Percentiles rank a stretch among this genome's conserved stretches.
Evolutionary conservation across 1,140 invertebrate species (phyloP).

Genomic region (Drosophila dunni): DNA sequence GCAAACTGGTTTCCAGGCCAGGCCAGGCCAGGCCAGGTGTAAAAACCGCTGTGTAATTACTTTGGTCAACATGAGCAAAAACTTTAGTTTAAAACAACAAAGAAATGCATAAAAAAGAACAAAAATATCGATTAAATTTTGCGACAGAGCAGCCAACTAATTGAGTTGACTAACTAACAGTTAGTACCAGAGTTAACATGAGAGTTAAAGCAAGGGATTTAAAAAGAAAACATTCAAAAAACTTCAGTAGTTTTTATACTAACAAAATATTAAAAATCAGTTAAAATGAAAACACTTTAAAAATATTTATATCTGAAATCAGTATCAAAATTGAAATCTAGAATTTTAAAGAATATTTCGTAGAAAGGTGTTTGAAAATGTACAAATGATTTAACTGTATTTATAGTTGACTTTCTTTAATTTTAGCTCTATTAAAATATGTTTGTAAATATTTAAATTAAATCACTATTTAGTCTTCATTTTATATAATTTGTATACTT

Average conservation of each 20-base stretch:
- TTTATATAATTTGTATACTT: not conserved
- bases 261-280: too few relatives aligned
- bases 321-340: too few relatives aligned
- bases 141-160: conserved; percentile 17
- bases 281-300: too few relatives aligned
- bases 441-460: not conserved
- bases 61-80: conserved; percentile 30
- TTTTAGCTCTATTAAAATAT: too few relatives aligned
- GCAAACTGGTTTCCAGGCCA: conserved; percentile 29
- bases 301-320: too few relatives aligned
- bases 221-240: not conserved
- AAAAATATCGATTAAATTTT: conserved; percentile 4
- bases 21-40: conserved; percentile 50
- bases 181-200: not conserved
- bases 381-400: too few relatives aligned
- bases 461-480: not conserved
- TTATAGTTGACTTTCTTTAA: too few relatives aligned
- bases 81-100: conserved; percentile 14
- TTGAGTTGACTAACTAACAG: conserved; percentile 22
- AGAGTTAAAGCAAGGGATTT: not conserved
- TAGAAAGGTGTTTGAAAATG: too few relatives aligned
- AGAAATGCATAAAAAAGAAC: not conserved
- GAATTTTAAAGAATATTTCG: too few relatives aligned
- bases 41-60: conserved; percentile 69
- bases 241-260: not conserved